Conservation (phyloP, 2,797 vertebrate genomes). For the Clarias platycephalus region DNA sequence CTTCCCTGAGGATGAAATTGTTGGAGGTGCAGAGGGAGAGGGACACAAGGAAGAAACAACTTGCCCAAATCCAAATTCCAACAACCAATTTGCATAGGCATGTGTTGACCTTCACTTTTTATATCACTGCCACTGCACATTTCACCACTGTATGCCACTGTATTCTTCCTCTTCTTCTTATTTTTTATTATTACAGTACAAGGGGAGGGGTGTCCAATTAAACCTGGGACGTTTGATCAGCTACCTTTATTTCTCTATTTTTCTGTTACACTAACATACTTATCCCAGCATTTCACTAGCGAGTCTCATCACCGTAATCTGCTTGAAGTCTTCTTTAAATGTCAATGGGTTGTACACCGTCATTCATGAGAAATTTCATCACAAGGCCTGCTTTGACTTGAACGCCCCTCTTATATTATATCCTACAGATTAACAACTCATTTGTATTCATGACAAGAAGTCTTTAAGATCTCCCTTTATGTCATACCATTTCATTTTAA, state of each 20-base stretch:
- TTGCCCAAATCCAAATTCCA: background rate
- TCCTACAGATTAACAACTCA: background rate
- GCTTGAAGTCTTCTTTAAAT: too few relatives aligned
- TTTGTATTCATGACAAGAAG: background rate
- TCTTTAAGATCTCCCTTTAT: background rate
- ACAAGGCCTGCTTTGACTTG: too few relatives aligned
- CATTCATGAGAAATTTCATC: too few relatives aligned
- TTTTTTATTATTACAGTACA: background rate
- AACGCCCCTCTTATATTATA: background rate
- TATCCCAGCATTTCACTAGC: too few relatives aligned
- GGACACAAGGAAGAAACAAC: background rate
- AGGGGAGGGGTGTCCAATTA: too few relatives aligned
- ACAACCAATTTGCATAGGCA: background rate
- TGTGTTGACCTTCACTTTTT: background rate
- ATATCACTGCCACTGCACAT: background rate
- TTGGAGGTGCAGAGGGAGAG: conserved; percentile 52
- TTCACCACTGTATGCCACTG: background rate
- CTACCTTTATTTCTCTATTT: too few relatives aligned
- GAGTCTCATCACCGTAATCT: too few relatives aligned
- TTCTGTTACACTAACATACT: too few relatives aligned
- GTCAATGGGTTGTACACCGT: too few relatives aligned
- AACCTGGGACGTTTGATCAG: too few relatives aligned
- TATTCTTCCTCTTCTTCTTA: background rate
- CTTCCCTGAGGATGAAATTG: conserved; percentile 76
- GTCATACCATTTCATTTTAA: background rate